These are phyloP conservation scores for Amiota mariae DNA, from an alignment of 2,888 invertebrate genomes.

Conservation along the genomic window DNA sequence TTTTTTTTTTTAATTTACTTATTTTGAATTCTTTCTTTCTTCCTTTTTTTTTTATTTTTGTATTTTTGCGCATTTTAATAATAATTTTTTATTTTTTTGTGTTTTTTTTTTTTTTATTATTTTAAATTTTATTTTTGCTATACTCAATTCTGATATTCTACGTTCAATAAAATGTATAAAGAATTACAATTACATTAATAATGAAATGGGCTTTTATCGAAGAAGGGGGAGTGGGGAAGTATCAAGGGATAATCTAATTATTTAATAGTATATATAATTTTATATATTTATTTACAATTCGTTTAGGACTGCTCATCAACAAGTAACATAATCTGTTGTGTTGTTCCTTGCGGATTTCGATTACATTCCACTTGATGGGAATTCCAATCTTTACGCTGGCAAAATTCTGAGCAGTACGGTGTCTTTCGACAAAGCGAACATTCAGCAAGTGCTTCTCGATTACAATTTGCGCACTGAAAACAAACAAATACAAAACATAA, in stretches of 20 bases:
- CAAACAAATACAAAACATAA: slow-evolving; percentile 30
- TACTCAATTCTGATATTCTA: slow-evolving; percentile 47
- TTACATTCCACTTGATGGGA: slow-evolving; percentile 90
- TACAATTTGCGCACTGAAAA: slow-evolving; percentile 89
- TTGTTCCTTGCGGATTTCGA: slow-evolving; percentile 80
- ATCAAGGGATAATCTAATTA: slow-evolving; percentile 40
- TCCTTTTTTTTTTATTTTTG: slow-evolving; percentile 18
- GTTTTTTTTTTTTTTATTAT: slow-evolving; percentile 47
- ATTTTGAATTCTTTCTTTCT: slow-evolving; percentile 28
- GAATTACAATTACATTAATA: slow-evolving; percentile 57
- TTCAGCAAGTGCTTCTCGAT: slow-evolving; percentile 89
- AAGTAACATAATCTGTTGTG: slow-evolving; percentile 88
- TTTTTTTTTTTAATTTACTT: slow-evolving; percentile 31
- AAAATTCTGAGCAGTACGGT: slow-evolving; percentile 91
- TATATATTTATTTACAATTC: slow-evolving; percentile 70
- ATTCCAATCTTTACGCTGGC: slow-evolving; percentile 92
- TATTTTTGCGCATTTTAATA: slow-evolving; percentile 44
- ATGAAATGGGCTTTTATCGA: slow-evolving; percentile 35
- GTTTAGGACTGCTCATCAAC: slow-evolving; percentile 81
- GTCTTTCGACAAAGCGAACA: slow-evolving; percentile 90
- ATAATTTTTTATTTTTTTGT: slow-evolving; percentile 62
- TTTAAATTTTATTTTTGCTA: slow-evolving; percentile 47
- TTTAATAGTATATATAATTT: slow-evolving; percentile 56
- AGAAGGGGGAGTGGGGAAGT: slow-evolving; percentile 28
- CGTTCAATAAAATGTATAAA: slow-evolving; percentile 65